Percentiles rank a stretch among this genome's conserved stretches.
These are phyloP conservation scores for Halocynthia roretzi DNA, from an alignment of 23 tunicate species.

Conservation along the genomic window DNA sequence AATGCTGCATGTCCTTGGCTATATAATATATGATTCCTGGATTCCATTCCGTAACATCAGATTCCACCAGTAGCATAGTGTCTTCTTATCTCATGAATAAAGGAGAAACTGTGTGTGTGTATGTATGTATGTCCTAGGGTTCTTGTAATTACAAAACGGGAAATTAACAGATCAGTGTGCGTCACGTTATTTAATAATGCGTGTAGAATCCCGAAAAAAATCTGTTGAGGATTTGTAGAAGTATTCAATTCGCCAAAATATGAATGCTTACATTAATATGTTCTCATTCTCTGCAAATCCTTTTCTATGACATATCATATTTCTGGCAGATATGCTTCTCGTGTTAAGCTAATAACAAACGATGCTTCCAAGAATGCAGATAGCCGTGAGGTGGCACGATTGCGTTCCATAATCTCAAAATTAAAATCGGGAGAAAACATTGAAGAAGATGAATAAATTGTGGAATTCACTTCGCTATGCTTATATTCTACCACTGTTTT, in stretches of 20 bases:
- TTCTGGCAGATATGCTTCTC: constrained; percentile 60
- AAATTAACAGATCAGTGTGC: too few species aligned
- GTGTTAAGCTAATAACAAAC: constrained; percentile 94
- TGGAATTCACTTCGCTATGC: background rate
- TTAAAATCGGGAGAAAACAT: constrained; percentile 87
- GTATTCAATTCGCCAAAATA: background rate
- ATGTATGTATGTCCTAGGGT: background rate
- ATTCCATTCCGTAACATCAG: too few species aligned
- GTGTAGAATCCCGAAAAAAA: background rate
- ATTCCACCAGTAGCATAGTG: too few species aligned
- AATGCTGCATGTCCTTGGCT: too few species aligned
- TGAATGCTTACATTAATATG: background rate
- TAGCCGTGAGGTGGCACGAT: constrained; percentile 79
- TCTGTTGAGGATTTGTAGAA: too few species aligned
- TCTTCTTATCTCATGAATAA: too few species aligned
- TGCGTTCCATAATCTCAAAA: constrained; percentile 81
- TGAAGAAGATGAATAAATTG: constrained; percentile 50
- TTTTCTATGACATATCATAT: background rate
- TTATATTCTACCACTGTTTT: too few species aligned
- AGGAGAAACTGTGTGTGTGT: too few species aligned
- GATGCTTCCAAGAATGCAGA: constrained; percentile 96
- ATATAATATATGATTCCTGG: too few species aligned
- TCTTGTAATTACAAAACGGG: background rate
- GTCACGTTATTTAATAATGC: too few species aligned
- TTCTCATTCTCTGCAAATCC: background rate